Evolutionary conservation across 1,140 invertebrate species (phyloP).

Genomic region (Eriocheir sinensis): DNA sequence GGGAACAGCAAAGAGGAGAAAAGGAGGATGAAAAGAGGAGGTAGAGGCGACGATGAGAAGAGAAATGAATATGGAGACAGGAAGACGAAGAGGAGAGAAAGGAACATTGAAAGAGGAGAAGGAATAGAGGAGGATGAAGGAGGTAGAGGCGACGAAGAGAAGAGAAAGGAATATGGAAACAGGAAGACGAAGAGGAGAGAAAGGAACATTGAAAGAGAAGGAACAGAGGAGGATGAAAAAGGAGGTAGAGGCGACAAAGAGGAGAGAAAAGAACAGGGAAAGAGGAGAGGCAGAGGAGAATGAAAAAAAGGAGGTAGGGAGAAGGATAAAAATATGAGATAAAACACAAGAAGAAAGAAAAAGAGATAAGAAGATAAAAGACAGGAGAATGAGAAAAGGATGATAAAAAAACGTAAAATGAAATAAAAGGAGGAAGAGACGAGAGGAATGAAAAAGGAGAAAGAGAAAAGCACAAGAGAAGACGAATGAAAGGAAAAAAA

Average conservation of each 20-base stretch:
- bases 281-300: slow-evolving; percentile 68
- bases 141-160: no score
- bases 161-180: background rate
- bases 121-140: no score
- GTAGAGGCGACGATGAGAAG: no score
- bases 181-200: background rate
- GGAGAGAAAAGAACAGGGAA: slow-evolving; percentile 57
- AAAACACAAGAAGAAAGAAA: background rate
- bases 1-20: slow-evolving; percentile 7
- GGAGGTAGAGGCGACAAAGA: background rate
- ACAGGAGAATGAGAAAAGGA: background rate
- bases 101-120: no score
- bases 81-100: no score
- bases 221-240: background rate
- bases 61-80: no score
- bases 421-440: background rate
- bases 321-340: slow-evolving; percentile 42
- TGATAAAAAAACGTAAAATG: background rate
- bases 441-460: slow-evolving; percentile 23
- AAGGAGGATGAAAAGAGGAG: slow-evolving; percentile 39
- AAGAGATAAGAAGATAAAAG: slow-evolving; percentile 6
- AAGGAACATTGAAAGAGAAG: no score
- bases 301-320: slow-evolving; percentile 40
- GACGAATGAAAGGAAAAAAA: background rate
- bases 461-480: background rate